These are phyloP conservation scores for Lophotis ruficrista DNA, from an alignment of 2,113 vertebrate species.

Conservation along the genomic window DNA sequence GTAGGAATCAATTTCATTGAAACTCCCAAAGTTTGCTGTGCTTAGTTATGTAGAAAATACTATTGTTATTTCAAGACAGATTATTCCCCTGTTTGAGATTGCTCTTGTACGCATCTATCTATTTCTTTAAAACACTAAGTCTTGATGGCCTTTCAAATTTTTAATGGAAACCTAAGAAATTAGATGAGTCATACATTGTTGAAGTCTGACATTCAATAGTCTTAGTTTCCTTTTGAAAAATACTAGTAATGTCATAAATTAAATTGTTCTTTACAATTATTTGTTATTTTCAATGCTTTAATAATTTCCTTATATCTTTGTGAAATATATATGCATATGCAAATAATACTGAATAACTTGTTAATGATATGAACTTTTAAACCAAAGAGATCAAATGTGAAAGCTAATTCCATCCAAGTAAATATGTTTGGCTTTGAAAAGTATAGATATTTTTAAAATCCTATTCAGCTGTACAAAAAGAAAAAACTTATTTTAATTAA, in stretches of 20 bases:
- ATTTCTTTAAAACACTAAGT: neutral
- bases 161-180: neutral
- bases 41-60: neutral
- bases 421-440: neutral
- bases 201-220: neutral
- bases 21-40: neutral
- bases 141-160: neutral
- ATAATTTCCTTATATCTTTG: neutral
- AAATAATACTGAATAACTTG: neutral
- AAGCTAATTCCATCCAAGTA: neutral
- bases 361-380: neutral
- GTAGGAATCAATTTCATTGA: neutral
- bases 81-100: neutral
- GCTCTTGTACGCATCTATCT: neutral
- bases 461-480: neutral
- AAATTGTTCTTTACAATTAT: neutral
- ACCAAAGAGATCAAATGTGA: neutral
- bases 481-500: neutral
- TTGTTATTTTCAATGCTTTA: neutral
- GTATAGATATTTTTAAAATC: neutral
- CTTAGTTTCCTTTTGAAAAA: neutral
- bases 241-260: neutral
- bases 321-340: neutral
- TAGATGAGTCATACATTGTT: neutral
- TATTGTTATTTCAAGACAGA: neutral